These are phyloP conservation scores for Brachionus rubens DNA, from an alignment of 1,140 invertebrate species.

Conservation along the genomic window DNA sequence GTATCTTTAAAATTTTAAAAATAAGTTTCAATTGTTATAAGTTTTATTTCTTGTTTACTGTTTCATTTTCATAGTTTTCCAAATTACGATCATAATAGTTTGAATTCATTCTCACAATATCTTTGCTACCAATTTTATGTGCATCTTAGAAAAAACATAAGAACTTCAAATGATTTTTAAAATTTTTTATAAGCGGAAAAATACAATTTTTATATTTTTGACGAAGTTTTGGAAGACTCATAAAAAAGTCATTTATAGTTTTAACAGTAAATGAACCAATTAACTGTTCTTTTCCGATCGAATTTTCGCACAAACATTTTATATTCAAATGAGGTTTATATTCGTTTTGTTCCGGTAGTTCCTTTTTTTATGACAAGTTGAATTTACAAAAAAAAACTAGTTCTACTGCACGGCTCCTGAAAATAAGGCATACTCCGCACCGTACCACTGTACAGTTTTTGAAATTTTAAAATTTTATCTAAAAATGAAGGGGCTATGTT, in stretches of 20 bases:
- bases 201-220: conserved; percentile 39
- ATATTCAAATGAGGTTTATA: conserved; percentile 45
- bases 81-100: too few relatives aligned
- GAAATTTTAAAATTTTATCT: too few relatives aligned
- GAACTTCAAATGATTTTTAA: not conserved
- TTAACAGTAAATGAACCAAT: conserved; percentile 34
- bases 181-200: not conserved
- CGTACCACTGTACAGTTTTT: too few relatives aligned
- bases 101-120: too few relatives aligned
- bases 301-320: conserved; percentile 38
- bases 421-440: too few relatives aligned
- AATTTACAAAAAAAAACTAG: not conserved
- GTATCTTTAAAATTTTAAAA: not conserved
- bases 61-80: not conserved
- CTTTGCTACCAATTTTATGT: too few relatives aligned
- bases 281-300: conserved; percentile 35
- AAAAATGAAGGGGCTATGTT: too few relatives aligned
- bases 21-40: not conserved
- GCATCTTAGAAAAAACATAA: too few relatives aligned
- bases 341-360: conserved; percentile 1
- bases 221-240: not conserved
- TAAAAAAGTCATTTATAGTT: conserved; percentile 40
- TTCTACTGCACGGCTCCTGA: too few relatives aligned
- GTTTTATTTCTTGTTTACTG: not conserved
- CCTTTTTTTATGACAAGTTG: too few relatives aligned